A percentile compares a stretch with the other conserved stretches of the same genome.
Conservation (phyloP, 1,140 invertebrate genomes). For the Pachyrhynchus sulphureomaculatus region DNA sequence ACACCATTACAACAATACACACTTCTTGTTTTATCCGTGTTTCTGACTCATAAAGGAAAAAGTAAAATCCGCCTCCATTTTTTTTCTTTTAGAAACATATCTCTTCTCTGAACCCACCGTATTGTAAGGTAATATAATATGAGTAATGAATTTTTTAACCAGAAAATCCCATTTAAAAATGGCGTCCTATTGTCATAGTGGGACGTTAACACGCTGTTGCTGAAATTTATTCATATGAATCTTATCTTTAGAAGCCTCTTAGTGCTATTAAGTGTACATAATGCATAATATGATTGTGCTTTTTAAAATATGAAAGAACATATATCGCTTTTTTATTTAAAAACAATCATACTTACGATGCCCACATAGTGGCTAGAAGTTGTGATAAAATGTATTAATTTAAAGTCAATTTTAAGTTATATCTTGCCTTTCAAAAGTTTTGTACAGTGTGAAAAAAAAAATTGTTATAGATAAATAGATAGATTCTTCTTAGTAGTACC, state of each 20-base stretch:
- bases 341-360: no score
- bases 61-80: background rate
- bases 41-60: slow-evolving; percentile 14
- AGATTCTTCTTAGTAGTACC: no score
- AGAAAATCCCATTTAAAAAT: slow-evolving; percentile 26
- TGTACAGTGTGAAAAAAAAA: no score
- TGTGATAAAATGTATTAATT: no score
- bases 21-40: slow-evolving; percentile 23
- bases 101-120: slow-evolving; percentile 14
- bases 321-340: no score
- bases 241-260: slow-evolving; percentile 21
- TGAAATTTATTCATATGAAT: slow-evolving; percentile 27
- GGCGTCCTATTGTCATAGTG: slow-evolving; percentile 24
- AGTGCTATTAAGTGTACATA: background rate
- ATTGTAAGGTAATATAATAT: slow-evolving; percentile 26
- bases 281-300: background rate
- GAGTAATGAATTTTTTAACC: slow-evolving; percentile 28
- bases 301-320: slow-evolving; percentile 4
- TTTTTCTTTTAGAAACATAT: slow-evolving; percentile 5
- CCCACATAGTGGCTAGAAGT: no score
- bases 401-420: no score
- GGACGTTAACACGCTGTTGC: slow-evolving; percentile 12
- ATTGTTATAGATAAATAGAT: no score
- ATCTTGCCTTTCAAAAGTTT: no score
- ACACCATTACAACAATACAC: slow-evolving; percentile 18